These are phyloP conservation scores for Melanargia galathea DNA, from an alignment of 2,888 invertebrate species.

Conservation along the genomic window DNA sequence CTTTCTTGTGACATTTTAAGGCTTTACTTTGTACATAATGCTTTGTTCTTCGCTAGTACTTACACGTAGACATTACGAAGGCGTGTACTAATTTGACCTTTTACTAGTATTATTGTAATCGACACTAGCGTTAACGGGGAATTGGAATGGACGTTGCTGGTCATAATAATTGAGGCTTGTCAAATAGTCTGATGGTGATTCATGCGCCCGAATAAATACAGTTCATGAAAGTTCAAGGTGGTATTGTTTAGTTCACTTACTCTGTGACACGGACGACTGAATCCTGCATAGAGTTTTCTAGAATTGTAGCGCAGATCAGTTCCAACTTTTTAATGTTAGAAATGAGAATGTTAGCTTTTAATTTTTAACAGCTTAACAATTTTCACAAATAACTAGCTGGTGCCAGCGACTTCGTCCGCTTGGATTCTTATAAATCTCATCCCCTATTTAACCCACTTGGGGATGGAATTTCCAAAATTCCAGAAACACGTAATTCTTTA, in stretches of 20 bases:
- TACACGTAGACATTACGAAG: background rate
- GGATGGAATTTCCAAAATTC: too few species aligned
- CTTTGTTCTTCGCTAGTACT: conserved; percentile 12
- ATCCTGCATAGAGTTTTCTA: background rate
- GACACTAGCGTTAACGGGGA: background rate
- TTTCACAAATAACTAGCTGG: too few species aligned
- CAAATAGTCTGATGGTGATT: conserved; percentile 43
- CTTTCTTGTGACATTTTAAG: conserved; percentile 26
- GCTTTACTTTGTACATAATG: conserved; percentile 22
- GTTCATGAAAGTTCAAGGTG: conserved; percentile 32
- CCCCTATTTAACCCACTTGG: too few species aligned
- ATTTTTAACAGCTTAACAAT: too few species aligned
- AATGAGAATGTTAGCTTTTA: too few species aligned
- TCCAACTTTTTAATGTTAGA: too few species aligned
- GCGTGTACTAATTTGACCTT: conserved; percentile 10
- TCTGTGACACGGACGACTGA: conserved; percentile 8
- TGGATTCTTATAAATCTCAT: too few species aligned
- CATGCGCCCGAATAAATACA: conserved; percentile 34
- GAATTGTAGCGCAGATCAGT: too few species aligned
- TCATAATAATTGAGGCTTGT: conserved; percentile 49
- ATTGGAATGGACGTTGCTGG: conserved; percentile 38
- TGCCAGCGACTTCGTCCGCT: too few species aligned
- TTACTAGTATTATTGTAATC: background rate
- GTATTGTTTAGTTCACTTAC: conserved; percentile 14
- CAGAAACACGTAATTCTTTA: too few species aligned